Evolutionary conservation across 2,113 vertebrate genomes (phyloP).

Genomic region (Triplophysa rosa): DNA sequence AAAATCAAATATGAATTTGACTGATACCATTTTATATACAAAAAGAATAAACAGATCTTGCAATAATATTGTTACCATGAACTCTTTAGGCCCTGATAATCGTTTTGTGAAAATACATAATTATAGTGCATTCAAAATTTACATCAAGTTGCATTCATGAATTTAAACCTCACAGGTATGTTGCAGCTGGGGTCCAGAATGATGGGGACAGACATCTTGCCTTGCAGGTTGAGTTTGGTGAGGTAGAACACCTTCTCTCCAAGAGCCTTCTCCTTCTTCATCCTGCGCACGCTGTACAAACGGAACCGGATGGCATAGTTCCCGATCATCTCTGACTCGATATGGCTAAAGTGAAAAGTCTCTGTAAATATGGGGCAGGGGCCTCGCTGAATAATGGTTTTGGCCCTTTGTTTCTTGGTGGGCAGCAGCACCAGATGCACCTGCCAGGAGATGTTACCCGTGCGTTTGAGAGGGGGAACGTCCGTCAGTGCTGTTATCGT

Average conservation of each 20-base stretch:
- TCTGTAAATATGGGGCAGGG: conserved; percentile 93
- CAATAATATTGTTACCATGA: no score
- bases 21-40: no score
- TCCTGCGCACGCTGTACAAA: conserved; percentile 89
- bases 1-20: no score
- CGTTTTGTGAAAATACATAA: no score
- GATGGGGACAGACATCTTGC: conserved; percentile 93
- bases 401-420: conserved; percentile 93
- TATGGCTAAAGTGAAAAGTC: conserved; percentile 91
- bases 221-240: conserved; percentile 97
- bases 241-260: conserved; percentile 98
- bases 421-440: conserved; percentile 96
- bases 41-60: no score
- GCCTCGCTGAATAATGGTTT: conserved; percentile 89
- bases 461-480: conserved; percentile 85
- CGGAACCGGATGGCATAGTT: conserved; percentile 95
- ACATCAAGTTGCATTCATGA: not conserved
- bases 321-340: conserved; percentile 95
- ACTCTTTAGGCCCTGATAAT: no score
- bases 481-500: conserved; percentile 94
- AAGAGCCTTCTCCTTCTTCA: conserved; percentile 96
- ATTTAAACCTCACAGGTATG: conserved; percentile 81
- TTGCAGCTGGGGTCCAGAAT: conserved; percentile 90
- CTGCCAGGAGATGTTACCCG: conserved; percentile 91
- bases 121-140: no score